Conservation (phyloP, 2,113 vertebrate species). For the Rhineura floridana region DNA sequence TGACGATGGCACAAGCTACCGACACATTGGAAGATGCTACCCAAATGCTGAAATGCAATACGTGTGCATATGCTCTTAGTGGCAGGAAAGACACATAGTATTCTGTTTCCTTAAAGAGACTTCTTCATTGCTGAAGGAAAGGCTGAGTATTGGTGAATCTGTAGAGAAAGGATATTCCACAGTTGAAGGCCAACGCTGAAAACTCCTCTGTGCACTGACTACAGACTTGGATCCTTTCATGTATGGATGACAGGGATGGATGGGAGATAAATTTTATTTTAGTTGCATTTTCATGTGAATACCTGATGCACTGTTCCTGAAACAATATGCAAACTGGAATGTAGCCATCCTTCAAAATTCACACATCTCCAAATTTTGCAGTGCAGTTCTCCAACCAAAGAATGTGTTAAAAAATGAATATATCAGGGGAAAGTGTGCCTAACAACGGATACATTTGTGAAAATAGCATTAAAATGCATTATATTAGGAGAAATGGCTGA, state of each 20-base stretch:
- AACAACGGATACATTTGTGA: too few relatives aligned
- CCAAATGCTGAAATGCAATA: rapidly evolving
- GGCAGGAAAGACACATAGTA: slow-evolving; percentile 8
- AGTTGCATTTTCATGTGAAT: too few relatives aligned
- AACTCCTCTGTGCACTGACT: not conserved
- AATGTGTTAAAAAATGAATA: too few relatives aligned
- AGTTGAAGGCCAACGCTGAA: not conserved
- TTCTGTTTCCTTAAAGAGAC: not conserved
- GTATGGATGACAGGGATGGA: not conserved
- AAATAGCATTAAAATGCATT: too few relatives aligned
- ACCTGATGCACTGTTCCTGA: too few relatives aligned
- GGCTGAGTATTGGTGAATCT: slow-evolving; percentile 4
- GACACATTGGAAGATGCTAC: not conserved
- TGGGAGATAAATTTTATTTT: too few relatives aligned
- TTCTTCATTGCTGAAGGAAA: slow-evolving; percentile 9
- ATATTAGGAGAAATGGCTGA: too few relatives aligned
- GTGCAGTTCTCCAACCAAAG: too few relatives aligned
- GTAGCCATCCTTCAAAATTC: too few relatives aligned
- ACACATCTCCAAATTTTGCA: too few relatives aligned
- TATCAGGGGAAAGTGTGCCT: too few relatives aligned
- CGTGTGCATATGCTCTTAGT: not conserved
- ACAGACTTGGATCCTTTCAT: not conserved
- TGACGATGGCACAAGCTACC: not conserved
- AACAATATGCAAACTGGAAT: too few relatives aligned
- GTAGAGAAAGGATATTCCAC: not conserved